A percentile compares a stretch with the other conserved stretches of the same genome.
These are phyloP conservation scores for Drosophila tripunctata DNA, from an alignment of 2,888 invertebrate genomes.

Conservation along the genomic window DNA sequence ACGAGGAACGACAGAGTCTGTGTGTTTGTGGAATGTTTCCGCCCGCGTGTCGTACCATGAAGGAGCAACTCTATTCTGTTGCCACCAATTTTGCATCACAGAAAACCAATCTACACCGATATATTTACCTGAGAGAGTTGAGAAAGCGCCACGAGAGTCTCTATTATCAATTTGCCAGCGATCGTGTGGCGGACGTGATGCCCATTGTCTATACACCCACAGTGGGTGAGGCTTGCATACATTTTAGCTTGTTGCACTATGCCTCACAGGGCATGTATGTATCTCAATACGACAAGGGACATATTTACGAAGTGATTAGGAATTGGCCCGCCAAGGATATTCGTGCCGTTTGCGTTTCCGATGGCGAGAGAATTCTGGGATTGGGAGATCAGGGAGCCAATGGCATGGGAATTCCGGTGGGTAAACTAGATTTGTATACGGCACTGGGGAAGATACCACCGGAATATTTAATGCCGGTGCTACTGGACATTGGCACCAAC, in stretches of 20 bases:
- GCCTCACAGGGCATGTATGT: slow-evolving; percentile 89
- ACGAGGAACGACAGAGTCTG: slow-evolving; percentile 95
- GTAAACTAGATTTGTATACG: slow-evolving; percentile 65
- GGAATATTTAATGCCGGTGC: slow-evolving; percentile 34
- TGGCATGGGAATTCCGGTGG: slow-evolving; percentile 69
- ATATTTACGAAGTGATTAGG: slow-evolving; percentile 44
- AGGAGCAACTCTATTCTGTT: slow-evolving; percentile 93
- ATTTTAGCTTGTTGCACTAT: slow-evolving; percentile 88
- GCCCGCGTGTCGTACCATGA: slow-evolving; percentile 92
- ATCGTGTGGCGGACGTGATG: slow-evolving; percentile 94
- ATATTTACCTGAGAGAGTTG: slow-evolving; percentile 92
- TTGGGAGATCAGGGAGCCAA: slow-evolving; percentile 65
- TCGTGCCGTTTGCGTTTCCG: slow-evolving; percentile 60
- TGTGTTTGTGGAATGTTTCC: slow-evolving; percentile 97
- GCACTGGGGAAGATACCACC: slow-evolving; percentile 53
- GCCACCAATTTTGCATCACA: slow-evolving; percentile 91
- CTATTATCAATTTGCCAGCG: slow-evolving; percentile 93
- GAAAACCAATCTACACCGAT: slow-evolving; percentile 93
- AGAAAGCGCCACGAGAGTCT: slow-evolving; percentile 95
- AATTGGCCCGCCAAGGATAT: slow-evolving; percentile 59
- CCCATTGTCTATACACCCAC: slow-evolving; percentile 99
- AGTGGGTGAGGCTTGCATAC: slow-evolving; percentile 97
- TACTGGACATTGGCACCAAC: slow-evolving; percentile 61
- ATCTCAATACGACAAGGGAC: slow-evolving; percentile 47
- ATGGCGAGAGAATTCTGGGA: slow-evolving; percentile 65